These are phyloP conservation scores for Neopipo cinnamomea DNA, from an alignment of 2,113 vertebrate genomes.

Conservation along the genomic window DNA sequence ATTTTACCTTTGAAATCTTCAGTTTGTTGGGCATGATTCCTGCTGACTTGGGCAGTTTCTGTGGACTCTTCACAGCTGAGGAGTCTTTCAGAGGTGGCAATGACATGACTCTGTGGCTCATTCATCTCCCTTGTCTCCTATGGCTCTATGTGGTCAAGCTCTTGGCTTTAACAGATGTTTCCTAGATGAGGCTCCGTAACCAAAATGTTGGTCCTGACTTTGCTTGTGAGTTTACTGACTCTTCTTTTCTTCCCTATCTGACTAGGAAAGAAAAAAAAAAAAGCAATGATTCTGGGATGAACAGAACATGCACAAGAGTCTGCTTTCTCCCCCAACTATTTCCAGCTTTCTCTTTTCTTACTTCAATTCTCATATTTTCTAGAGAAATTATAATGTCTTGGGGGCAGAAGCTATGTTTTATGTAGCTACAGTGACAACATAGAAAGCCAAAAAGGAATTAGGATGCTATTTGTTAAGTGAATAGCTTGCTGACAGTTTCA, in stretches of 20 bases:
- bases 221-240: neutral
- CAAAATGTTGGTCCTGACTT: neutral
- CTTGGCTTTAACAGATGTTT: neutral
- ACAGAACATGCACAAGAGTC: neutral
- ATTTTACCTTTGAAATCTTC: neutral
- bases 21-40: neutral
- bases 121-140: neutral
- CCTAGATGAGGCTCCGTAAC: neutral
- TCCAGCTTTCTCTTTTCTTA: neutral
- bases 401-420: neutral
- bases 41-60: neutral
- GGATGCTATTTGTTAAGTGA: neutral
- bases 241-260: neutral
- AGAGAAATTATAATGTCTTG: neutral
- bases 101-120: neutral
- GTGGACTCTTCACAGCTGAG: neutral
- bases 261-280: neutral
- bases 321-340: neutral
- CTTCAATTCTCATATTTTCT: neutral
- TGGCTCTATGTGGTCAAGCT: neutral
- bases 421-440: neutral
- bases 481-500: constrained; percentile 17
- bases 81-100: neutral
- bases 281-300: neutral
- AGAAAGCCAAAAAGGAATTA: constrained; percentile 6